Percentiles rank a stretch among this genome's conserved stretches.
Evolutionary conservation across 2,888 invertebrate genomes (phyloP).

Genomic region (Rhabditoides inermis): DNA sequence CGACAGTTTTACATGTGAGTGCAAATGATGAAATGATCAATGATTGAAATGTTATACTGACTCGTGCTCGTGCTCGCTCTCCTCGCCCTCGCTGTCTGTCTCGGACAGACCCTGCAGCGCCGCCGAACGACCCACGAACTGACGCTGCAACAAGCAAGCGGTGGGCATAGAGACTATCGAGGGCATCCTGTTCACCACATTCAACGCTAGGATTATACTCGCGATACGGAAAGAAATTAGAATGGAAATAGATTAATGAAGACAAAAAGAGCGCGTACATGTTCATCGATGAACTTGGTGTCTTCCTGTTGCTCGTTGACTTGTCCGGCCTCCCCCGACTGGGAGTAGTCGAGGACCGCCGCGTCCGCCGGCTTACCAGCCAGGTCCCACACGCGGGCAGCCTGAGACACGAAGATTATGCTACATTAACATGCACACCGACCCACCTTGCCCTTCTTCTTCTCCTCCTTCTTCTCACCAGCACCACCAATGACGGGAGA

Average conservation of each 20-base stretch:
- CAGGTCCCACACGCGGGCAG: conserved; percentile 44
- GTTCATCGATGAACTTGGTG: conserved; percentile 13
- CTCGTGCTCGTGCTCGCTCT: conserved; percentile 25
- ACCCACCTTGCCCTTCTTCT: conserved; percentile 42
- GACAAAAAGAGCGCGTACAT: too few species aligned
- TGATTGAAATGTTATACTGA: too few species aligned
- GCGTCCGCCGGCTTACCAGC: conserved; percentile 33
- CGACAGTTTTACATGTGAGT: too few species aligned
- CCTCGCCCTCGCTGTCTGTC: conserved; percentile 40
- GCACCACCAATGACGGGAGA: too few species aligned
- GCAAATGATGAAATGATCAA: too few species aligned
- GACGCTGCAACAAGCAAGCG: conserved; percentile 36
- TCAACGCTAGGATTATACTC: not conserved
- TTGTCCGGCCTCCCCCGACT: conserved; percentile 59
- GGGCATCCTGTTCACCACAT: too few species aligned
- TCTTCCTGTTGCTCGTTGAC: conserved; percentile 54
- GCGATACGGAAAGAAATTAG: not conserved
- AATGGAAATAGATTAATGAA: conserved; percentile 2
- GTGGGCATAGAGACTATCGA: too few species aligned
- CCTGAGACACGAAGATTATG: too few species aligned
- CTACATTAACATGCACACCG: too few species aligned
- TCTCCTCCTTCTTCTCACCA: conserved; percentile 9
- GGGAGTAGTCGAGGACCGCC: conserved; percentile 56
- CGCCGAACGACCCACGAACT: conserved; percentile 55
- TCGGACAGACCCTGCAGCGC: conserved; percentile 55